Percentiles rank a stretch among this genome's conserved stretches.
Evolutionary conservation across 2,888 invertebrate genomes (phyloP).

Genomic region (Himalopsyche japonica): DNA sequence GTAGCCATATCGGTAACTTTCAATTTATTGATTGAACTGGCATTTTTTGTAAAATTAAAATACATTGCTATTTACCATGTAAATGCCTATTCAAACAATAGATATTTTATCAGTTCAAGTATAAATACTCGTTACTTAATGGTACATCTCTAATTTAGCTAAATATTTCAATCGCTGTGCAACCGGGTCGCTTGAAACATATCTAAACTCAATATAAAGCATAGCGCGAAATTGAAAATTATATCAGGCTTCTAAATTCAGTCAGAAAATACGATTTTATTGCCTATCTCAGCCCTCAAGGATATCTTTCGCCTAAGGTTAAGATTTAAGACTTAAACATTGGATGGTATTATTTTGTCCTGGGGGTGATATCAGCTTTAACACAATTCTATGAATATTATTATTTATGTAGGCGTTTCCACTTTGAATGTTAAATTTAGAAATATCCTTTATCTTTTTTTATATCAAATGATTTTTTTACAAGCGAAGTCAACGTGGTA

Average conservation of each 20-base stretch:
- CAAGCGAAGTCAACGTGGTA: too few relatives aligned
- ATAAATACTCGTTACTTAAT: too few relatives aligned
- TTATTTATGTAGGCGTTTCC: not conserved
- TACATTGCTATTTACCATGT: too few relatives aligned
- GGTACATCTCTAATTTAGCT: not conserved
- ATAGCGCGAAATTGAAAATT: conserved; percentile 26
- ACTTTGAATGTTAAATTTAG: not conserved
- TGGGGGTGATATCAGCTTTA: not conserved
- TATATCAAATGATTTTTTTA: too few relatives aligned
- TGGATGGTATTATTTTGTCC: not conserved
- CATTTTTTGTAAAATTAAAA: too few relatives aligned
- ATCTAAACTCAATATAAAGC: conserved; percentile 19
- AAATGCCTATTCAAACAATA: too few relatives aligned
- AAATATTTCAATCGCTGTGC: not conserved
- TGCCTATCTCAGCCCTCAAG: not conserved
- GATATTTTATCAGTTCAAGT: too few relatives aligned
- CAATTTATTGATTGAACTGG: too few relatives aligned
- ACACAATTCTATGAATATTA: not conserved
- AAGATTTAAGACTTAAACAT: not conserved
- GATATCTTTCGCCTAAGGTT: not conserved
- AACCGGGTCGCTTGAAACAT: not conserved
- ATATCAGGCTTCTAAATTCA: conserved; percentile 19
- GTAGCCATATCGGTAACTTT: too few relatives aligned
- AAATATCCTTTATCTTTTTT: too few relatives aligned
- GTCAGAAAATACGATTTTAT: conserved; percentile 24